These are phyloP conservation scores for Enteromius fasciolatus DNA, from an alignment of 2,797 vertebrate species.

Conservation along the genomic window DNA sequence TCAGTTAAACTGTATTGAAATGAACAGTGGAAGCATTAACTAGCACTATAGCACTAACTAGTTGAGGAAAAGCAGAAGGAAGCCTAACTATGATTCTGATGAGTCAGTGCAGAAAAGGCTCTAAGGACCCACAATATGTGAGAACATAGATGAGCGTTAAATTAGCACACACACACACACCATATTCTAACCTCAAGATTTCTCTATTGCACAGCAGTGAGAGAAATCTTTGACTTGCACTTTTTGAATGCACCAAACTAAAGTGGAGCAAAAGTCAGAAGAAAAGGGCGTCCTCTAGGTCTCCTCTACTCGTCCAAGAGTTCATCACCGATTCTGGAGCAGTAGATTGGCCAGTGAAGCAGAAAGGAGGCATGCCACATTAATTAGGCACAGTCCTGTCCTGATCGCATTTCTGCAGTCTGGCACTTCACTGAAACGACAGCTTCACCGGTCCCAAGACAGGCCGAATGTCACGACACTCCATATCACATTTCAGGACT, in stretches of 20 bases:
- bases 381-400: constrained; percentile 70
- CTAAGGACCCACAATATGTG: constrained; percentile 56
- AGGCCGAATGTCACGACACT: not conserved
- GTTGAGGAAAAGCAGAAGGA: constrained; percentile 51
- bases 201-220: constrained; percentile 19
- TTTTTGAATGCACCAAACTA: constrained; percentile 44
- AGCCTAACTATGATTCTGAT: constrained; percentile 66
- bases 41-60: constrained; percentile 16
- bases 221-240: constrained; percentile 17
- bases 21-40: constrained; percentile 57
- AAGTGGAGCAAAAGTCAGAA: constrained; percentile 42
- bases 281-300: constrained; percentile 41
- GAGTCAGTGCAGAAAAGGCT: constrained; percentile 66
- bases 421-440: constrained; percentile 34
- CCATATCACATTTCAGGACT: constrained; percentile 9
- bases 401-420: constrained; percentile 50
- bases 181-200: not conserved
- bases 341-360: constrained; percentile 62
- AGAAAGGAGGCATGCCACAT: constrained; percentile 59
- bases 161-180: constrained; percentile 56
- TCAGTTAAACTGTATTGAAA: constrained; percentile 41
- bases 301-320: constrained; percentile 29
- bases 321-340: constrained; percentile 61
- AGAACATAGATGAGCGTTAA: constrained; percentile 70
- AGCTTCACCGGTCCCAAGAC: constrained; percentile 23